A percentile compares a stretch with the other conserved stretches of the same genome.
Conservation (phyloP, 1,140 invertebrate genomes). For the Helicoverpa zea region DNA sequence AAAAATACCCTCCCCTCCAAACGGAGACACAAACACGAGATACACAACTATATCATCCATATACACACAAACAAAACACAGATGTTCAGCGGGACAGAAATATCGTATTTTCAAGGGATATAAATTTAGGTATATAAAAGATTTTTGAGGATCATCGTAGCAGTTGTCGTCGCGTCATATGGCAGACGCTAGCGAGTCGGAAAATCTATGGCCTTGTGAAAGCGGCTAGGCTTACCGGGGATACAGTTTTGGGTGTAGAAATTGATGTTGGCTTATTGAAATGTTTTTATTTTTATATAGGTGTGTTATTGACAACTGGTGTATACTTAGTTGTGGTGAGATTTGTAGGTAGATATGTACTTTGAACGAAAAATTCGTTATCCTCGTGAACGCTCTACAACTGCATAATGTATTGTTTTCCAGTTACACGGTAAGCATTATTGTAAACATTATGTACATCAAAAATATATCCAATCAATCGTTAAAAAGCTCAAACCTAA, state of each 20-base stretch:
- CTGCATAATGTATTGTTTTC: too few relatives aligned
- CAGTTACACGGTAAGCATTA: too few relatives aligned
- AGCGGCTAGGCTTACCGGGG: neutral
- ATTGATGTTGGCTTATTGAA: neutral
- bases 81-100: slow-evolving; percentile 10
- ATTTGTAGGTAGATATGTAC: too few relatives aligned
- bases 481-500: too few relatives aligned
- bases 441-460: too few relatives aligned
- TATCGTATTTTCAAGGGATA: slow-evolving; percentile 21
- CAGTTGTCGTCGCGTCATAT: slow-evolving; percentile 47
- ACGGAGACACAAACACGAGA: neutral
- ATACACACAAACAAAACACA: slow-evolving; percentile 18
- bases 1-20: neutral
- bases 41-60: too few relatives aligned
- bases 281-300: neutral
- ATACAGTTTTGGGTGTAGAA: slow-evolving; percentile 1
- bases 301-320: too few relatives aligned
- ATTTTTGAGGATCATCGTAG: slow-evolving; percentile 37
- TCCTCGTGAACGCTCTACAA: too few relatives aligned
- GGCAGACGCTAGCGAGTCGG: slow-evolving; percentile 18
- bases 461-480: too few relatives aligned
- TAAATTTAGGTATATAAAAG: slow-evolving; percentile 39
- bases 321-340: neutral
- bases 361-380: too few relatives aligned
- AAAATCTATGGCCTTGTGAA: slow-evolving; percentile 21